Base-by-base conservation (phyloP, 2,888 invertebrate species). In the Artemia sp. region DNA sequence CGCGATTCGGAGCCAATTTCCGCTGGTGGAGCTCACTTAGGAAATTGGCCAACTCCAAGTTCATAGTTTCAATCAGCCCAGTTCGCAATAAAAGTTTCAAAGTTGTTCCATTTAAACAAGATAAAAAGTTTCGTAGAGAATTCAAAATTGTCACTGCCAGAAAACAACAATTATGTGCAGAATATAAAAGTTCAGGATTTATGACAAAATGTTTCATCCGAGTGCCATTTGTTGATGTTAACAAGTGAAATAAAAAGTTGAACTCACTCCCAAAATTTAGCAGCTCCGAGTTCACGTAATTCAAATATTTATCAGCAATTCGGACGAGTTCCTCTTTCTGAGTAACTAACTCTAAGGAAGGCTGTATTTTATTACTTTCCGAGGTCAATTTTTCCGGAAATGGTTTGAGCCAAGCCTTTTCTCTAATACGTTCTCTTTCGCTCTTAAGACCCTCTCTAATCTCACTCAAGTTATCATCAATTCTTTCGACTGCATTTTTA, bases 121-220 rank as follows among this genome's bases (percentile, higher is more conserved):
- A 19, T 58, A 58, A 58, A 58, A 58, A 58, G 64, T 58, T 24
- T 19, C 64, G 64, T 19, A 58, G 64, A 24, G 64, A 58, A 58
- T 58, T 24, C 64, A 58, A 24, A 58, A 58, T 24, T 8, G 64
- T 19, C n/a, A 58, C 64, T 58, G 64, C 64, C n/a, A 58, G 24
- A 10, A 19, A 58, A 24, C 14, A 58, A 24, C 64, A 58, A 58
- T 58, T 58, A 58, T 58, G 64, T 58, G 24, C 64, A 10, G 14
- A 19, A 8, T n/a, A 58, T 24, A 58, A 24, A 58, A 58, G 64
- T 58, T 58, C 64, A 2, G 64, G 64, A 9, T 58, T 24, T 19
- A 24, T 24, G 1, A 58, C 24, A 58, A 58, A 58, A 24, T 58
- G 64, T 24, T 58, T 58, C 64, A 58, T 24, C n/a, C 8, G n/a